A percentile compares a stretch with the other conserved stretches of the same genome.
These are phyloP conservation scores for Parelbella ahira DNA, from an alignment of 2,888 invertebrate genomes.

Conservation along the genomic window DNA sequence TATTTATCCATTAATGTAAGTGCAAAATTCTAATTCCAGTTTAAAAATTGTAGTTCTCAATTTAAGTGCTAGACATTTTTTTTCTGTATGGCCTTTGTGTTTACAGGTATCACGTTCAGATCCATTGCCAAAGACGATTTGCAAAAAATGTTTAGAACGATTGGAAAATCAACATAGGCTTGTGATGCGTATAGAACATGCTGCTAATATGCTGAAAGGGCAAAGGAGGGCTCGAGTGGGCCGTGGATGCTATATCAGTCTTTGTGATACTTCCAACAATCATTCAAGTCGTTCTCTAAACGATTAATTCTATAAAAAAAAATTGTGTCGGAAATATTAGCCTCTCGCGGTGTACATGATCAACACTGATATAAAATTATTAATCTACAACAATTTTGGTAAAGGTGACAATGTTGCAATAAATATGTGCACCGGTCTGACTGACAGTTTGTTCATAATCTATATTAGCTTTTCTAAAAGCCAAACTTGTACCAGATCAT, in stretches of 20 bases:
- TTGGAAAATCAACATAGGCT: slow-evolving; percentile 80
- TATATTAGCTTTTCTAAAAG: too few relatives aligned
- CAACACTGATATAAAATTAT: too few relatives aligned
- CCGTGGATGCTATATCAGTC: slow-evolving; percentile 41
- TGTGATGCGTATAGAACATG: slow-evolving; percentile 69
- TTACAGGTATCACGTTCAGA: slow-evolving; percentile 82
- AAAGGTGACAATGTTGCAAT: too few relatives aligned
- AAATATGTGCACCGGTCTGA: too few relatives aligned
- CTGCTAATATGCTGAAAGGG: slow-evolving; percentile 62
- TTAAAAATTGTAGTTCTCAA: too few relatives aligned
- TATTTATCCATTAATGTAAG: slow-evolving; percentile 90
- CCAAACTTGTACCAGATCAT: too few relatives aligned
- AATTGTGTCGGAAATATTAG: too few relatives aligned
- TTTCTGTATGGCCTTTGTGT: slow-evolving; percentile 3
- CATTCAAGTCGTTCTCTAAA: slow-evolving; percentile 33
- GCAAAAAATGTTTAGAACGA: slow-evolving; percentile 80
- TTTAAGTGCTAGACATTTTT: too few relatives aligned
- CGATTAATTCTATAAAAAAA: slow-evolving; percentile 14
- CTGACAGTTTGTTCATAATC: too few relatives aligned
- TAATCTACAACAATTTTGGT: too few relatives aligned
- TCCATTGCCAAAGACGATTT: slow-evolving; percentile 86
- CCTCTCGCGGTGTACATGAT: too few relatives aligned
- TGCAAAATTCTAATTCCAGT: neutral
- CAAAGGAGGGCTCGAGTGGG: slow-evolving; percentile 46
- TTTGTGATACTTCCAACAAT: slow-evolving; percentile 42